phyloP scores from a whole-genome alignment of 2,888 invertebrate genomes.

The Platycnemis pennipes region DNA sequence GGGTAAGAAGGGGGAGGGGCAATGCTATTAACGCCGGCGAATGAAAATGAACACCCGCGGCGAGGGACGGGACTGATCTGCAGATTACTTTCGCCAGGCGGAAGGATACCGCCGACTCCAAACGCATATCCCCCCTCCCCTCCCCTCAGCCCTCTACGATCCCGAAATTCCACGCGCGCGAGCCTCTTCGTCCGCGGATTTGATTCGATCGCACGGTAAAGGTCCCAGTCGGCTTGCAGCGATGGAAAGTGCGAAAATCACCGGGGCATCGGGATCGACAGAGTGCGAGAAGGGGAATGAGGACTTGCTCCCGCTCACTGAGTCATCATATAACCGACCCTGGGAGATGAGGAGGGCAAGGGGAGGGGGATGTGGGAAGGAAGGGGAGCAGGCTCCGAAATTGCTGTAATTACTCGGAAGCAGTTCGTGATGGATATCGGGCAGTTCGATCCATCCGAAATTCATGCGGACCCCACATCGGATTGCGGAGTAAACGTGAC shows the following conservation, averaged over 20 bases:
- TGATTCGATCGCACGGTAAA: background rate
- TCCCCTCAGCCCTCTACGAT: background rate
- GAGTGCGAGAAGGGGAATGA: background rate
- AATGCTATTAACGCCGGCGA: background rate
- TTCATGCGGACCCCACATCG: no score
- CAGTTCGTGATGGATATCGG: no score
- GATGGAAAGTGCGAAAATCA: background rate
- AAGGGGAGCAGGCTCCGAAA: no score
- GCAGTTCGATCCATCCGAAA: no score
- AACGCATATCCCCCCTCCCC: background rate
- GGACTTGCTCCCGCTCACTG: background rate
- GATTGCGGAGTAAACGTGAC: no score
- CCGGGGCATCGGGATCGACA: background rate
- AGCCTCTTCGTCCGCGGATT: background rate
- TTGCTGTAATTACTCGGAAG: no score
- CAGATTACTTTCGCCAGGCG: background rate
- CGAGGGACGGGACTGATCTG: background rate
- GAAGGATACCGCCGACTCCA: background rate
- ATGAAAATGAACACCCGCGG: background rate
- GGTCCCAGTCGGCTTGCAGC: background rate
- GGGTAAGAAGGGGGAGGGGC: no score
- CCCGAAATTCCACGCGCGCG: background rate
- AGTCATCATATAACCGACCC: background rate
- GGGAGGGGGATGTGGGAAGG: no score
- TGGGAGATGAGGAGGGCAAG: background rate